A percentile compares a stretch with the other conserved stretches of the same genome.
phyloP scores from a whole-genome alignment of 2,113 vertebrate species.

The Cinclus mexicanus region DNA sequence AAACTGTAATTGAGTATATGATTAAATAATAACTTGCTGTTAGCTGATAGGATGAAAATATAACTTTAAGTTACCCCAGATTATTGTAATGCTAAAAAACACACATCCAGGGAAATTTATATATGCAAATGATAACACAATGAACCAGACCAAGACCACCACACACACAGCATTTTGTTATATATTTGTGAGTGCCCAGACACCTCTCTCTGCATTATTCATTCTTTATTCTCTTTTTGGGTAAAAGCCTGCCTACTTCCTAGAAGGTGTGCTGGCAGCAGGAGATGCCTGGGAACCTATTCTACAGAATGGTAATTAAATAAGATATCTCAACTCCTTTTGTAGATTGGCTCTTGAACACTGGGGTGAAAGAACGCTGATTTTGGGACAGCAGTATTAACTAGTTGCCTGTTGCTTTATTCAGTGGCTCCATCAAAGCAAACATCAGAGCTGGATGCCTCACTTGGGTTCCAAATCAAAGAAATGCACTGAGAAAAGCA shows the following conservation, averaged over 20 bases:
- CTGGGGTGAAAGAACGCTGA: background rate
- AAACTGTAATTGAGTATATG: background rate
- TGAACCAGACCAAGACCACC: background rate
- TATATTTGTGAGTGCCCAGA: background rate
- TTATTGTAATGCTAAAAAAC: background rate
- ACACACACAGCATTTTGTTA: fast-evolving
- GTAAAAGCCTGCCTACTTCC: background rate
- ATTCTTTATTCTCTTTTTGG: background rate
- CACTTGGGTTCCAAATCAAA: background rate
- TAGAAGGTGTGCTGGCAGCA: background rate
- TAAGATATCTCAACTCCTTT: background rate
- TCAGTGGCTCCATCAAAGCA: background rate
- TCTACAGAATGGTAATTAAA: background rate
- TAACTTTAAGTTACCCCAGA: background rate
- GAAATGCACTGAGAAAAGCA: background rate
- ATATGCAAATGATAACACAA: background rate
- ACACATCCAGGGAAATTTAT: background rate
- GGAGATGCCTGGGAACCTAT: background rate
- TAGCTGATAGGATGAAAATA: background rate
- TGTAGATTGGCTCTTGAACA: background rate
- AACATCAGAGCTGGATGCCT: background rate
- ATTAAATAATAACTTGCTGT: background rate
- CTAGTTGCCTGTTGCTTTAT: background rate
- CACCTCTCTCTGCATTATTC: background rate
- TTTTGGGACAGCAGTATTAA: background rate